Evolutionary conservation across 2,888 invertebrate species (phyloP).

Genomic region (Creontiades dilutus): DNA sequence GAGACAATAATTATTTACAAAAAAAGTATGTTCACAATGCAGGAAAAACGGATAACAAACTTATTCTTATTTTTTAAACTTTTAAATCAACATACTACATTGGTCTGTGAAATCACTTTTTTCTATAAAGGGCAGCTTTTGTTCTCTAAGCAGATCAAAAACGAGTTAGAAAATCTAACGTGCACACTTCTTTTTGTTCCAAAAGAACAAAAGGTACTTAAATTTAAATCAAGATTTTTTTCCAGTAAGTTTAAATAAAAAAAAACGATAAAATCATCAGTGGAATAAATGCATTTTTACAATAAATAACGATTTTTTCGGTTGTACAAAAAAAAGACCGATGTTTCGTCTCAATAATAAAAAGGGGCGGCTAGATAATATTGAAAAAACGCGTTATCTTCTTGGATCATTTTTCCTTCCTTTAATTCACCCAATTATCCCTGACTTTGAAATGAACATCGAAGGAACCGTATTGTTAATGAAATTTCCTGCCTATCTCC

Average conservation of each 20-base stretch:
- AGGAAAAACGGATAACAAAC: conserved; percentile 22
- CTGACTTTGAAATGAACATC: neutral
- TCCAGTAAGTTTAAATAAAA: conserved; percentile 10
- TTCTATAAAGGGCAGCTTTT: neutral
- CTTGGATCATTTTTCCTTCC: neutral
- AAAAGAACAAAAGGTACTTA: neutral
- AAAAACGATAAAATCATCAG: neutral
- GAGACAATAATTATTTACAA: conserved; percentile 13
- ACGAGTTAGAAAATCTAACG: neutral
- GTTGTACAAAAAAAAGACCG: conserved; percentile 25
- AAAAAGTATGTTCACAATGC: conserved; percentile 16
- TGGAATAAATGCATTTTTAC: conserved; percentile 26
- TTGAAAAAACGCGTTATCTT: neutral
- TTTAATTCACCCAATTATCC: neutral
- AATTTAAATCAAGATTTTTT: neutral
- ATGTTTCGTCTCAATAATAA: conserved; percentile 6
- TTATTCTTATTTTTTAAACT: neutral
- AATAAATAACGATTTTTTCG: conserved; percentile 17
- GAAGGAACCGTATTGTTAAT: neutral
- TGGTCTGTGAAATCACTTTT: neutral
- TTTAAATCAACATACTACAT: neutral
- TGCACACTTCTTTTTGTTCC: neutral
- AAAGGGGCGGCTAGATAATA: neutral
- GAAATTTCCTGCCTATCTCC: neutral
- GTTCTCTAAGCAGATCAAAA: conserved; percentile 21